Conservation (phyloP, 2,113 vertebrate genomes). For the Syngnathus scovelli region DNA sequence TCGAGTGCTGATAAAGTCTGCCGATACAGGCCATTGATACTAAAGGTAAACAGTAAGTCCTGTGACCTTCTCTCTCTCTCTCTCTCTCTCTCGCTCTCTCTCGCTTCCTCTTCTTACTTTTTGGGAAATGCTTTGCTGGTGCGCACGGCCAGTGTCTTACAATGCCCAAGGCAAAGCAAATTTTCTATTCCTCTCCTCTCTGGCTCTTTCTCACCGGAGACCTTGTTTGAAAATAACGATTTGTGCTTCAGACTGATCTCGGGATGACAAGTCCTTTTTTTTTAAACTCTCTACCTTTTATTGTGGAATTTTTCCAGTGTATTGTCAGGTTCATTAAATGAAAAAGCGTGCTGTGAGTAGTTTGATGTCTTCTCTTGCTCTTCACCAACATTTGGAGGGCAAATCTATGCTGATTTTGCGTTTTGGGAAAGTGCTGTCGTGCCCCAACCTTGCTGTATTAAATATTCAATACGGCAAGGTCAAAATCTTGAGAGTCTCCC, state of each 20-base stretch:
- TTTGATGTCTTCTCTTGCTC: not conserved
- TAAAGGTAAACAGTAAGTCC: too few relatives aligned
- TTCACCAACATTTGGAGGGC: not conserved
- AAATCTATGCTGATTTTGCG: not conserved
- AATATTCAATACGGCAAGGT: not conserved
- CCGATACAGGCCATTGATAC: too few relatives aligned
- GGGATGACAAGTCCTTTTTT: conserved; percentile 22
- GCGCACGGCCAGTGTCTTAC: conserved; percentile 47
- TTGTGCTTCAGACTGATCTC: conserved; percentile 30
- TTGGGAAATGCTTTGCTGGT: conserved; percentile 50
- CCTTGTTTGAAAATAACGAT: conserved; percentile 43
- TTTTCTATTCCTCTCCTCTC: conserved; percentile 44
- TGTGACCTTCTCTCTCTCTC: conserved; percentile 18
- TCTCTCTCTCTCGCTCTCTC: conserved; percentile 10
- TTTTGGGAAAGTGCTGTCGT: not conserved
- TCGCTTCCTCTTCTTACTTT: conserved; percentile 40
- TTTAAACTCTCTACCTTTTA: conserved; percentile 8
- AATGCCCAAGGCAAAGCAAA: conserved; percentile 45
- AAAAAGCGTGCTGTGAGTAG: not conserved
- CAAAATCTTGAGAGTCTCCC: not conserved
- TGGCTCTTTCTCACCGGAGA: conserved; percentile 40
- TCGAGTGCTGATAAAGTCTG: too few relatives aligned
- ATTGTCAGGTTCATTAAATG: not conserved
- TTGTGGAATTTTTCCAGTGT: not conserved
- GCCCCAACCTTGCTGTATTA: not conserved